Evolutionary conservation across 1,140 invertebrate genomes (phyloP).

Genomic region (Drosophila simulans): DNA sequence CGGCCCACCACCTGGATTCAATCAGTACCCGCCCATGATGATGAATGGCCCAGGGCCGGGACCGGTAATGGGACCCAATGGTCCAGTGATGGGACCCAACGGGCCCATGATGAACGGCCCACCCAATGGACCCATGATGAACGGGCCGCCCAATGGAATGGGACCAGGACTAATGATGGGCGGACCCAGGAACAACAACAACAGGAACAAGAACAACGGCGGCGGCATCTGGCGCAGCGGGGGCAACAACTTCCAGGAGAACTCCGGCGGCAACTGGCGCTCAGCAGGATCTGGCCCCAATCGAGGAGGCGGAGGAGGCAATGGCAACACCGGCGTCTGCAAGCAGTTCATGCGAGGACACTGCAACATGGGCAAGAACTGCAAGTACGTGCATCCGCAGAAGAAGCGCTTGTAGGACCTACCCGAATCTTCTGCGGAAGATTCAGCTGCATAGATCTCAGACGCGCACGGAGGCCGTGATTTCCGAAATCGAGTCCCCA

Average conservation of each 20-base stretch:
- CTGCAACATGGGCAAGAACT: constrained; percentile 91
- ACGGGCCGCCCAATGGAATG: constrained; percentile 72
- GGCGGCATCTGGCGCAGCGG: constrained; percentile 74
- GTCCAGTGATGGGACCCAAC: constrained; percentile 78
- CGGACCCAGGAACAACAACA: constrained; percentile 57
- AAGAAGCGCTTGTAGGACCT: constrained; percentile 85
- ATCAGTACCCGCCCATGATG: constrained; percentile 78
- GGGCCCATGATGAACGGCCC: constrained; percentile 76
- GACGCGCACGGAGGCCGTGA: constrained; percentile 15
- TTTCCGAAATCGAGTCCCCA: constrained; percentile 7
- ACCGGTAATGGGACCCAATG: constrained; percentile 6
- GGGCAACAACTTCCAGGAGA: constrained; percentile 73
- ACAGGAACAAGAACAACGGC: constrained; percentile 59
- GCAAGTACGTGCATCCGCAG: constrained; percentile 91
- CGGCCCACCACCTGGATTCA: constrained; percentile 52
- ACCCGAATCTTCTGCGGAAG: constrained; percentile 74
- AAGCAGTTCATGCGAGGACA: constrained; percentile 91
- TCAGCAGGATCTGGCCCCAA: constrained; percentile 72
- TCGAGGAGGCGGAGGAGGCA: constrained; percentile 55
- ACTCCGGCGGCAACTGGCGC: constrained; percentile 78
- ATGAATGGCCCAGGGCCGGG: constrained; percentile 80
- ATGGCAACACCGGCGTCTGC: constrained; percentile 86
- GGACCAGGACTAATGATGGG: constrained; percentile 75
- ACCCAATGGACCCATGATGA: constrained; percentile 83
- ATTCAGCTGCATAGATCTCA: constrained; percentile 75